These are phyloP conservation scores for Denticeps clupeoides DNA, from an alignment of 2,797 vertebrate species.

Conservation along the genomic window DNA sequence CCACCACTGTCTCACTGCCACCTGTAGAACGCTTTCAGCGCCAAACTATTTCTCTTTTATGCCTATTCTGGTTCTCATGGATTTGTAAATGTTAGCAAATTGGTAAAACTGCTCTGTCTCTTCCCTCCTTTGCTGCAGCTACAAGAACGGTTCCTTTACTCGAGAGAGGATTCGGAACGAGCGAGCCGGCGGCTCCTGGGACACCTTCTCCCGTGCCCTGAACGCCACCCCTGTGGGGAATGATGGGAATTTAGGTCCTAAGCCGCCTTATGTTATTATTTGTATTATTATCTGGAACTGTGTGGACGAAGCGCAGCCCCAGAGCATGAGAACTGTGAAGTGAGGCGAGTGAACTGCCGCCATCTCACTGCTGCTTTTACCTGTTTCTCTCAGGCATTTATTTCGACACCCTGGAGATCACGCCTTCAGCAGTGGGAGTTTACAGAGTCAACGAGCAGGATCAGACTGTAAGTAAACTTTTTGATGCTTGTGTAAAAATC, in stretches of 20 bases:
- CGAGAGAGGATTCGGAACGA: conserved; percentile 78
- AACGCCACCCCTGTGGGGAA: conserved; percentile 71
- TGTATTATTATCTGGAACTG: not conserved
- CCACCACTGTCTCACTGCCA: too few species aligned
- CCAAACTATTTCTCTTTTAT: too few species aligned
- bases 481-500: not conserved
- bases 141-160: conserved; percentile 88
- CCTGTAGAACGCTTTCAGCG: too few species aligned
- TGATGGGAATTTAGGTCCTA: conserved; percentile 71
- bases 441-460: conserved; percentile 66
- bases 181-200: conserved; percentile 73
- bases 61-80: too few species aligned
- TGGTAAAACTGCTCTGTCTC: conserved; percentile 2
- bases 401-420: conserved; percentile 89
- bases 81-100: too few species aligned
- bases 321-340: too few species aligned
- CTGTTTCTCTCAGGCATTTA: conserved; percentile 72
- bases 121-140: conserved; percentile 51
- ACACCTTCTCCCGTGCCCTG: conserved; percentile 68
- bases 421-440: conserved; percentile 67
- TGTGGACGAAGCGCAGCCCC: not conserved
- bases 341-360: not conserved
- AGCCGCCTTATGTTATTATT: not conserved
- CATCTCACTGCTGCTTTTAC: not conserved
- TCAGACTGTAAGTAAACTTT: conserved; percentile 51